phyloP scores from a whole-genome alignment of 2,113 vertebrate genomes.

The Ammodytes dubius region DNA sequence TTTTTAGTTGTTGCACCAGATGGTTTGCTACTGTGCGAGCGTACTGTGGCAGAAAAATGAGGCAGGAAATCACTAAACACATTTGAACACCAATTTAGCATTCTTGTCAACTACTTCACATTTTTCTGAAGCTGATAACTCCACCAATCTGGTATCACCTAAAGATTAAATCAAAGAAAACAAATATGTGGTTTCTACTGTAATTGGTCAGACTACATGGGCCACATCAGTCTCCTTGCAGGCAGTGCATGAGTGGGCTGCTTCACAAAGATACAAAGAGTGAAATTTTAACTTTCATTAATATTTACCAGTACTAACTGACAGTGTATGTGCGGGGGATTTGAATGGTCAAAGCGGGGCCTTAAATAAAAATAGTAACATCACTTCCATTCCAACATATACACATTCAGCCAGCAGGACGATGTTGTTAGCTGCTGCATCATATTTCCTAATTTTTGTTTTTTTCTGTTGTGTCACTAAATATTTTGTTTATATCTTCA shows the following conservation, averaged over 20 bases:
- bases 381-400: not conserved
- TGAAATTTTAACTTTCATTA: too few relatives aligned
- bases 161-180: constrained; percentile 15
- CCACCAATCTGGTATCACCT: constrained; percentile 2
- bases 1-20: constrained; percentile 20
- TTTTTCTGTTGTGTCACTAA: not conserved
- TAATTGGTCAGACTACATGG: constrained; percentile 28
- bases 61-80: not conserved
- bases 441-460: not conserved
- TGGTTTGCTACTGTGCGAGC: constrained; percentile 11
- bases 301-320: not conserved
- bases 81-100: not conserved
- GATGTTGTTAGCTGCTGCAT: not conserved
- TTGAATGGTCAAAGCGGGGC: not conserved
- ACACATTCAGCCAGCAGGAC: not conserved
- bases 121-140: not conserved
- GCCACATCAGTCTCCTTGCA: not conserved
- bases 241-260: constrained; percentile 7
- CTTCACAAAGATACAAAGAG: not conserved
- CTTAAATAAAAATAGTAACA: too few relatives aligned
- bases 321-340: not conserved
- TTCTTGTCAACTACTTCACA: constrained; percentile 10
- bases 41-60: not conserved
- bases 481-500: not conserved
- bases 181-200: constrained; percentile 5